A percentile compares a stretch with the other conserved stretches of the same genome.
Conservation (phyloP, 2,797 vertebrate species). For the Neosilurus mollespiculum region DNA sequence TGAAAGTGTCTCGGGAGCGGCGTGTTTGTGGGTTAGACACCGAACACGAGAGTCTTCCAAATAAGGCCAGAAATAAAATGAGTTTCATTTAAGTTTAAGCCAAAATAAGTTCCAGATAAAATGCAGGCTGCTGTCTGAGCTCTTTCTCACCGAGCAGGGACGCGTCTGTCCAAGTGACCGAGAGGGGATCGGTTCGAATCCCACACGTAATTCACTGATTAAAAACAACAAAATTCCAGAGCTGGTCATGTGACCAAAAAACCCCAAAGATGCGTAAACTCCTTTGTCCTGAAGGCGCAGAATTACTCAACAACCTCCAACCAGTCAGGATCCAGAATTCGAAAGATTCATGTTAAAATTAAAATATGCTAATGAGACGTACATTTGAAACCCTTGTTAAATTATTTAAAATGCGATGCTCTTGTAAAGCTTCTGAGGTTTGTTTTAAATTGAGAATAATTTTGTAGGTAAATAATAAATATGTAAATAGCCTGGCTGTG, state of each 20-base stretch:
- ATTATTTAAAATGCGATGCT: too few species aligned
- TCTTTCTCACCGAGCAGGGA: background rate
- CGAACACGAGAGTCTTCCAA: background rate
- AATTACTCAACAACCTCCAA: background rate
- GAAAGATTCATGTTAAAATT: background rate
- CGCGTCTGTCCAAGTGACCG: background rate
- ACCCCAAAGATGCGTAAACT: background rate
- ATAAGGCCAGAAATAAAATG: too few species aligned
- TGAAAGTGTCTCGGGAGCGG: conserved; percentile 27
- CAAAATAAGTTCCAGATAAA: background rate
- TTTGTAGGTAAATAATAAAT: too few species aligned
- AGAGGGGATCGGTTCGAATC: background rate
- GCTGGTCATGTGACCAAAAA: background rate
- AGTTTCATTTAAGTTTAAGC: too few species aligned
- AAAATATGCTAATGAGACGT: too few species aligned
- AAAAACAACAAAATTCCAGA: background rate
- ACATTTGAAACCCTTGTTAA: too few species aligned
- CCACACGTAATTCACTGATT: too few species aligned
- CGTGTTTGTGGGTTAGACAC: conserved; percentile 23
- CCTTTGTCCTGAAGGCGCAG: background rate
- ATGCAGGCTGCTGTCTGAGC: background rate
- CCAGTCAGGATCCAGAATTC: background rate
- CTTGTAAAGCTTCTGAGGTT: too few species aligned
- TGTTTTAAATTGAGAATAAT: too few species aligned
- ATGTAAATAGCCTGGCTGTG: too few species aligned